Percentiles rank a stretch among this genome's conserved stretches.
These are phyloP conservation scores for Triplophysa yarkandensis DNA, from an alignment of 2,797 vertebrate species.

Conservation along the genomic window DNA sequence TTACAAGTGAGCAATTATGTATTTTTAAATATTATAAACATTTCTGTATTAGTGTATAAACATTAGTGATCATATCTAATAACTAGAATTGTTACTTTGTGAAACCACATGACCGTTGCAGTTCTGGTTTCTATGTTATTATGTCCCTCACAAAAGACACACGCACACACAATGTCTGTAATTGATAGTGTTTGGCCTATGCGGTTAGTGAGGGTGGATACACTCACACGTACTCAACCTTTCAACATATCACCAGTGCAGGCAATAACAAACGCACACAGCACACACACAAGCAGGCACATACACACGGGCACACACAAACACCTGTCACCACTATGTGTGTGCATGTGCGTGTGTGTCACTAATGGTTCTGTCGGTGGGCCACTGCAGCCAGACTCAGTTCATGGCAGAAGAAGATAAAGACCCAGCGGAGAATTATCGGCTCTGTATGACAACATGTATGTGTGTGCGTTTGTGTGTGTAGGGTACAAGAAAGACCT, in stretches of 20 bases:
- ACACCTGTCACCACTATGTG: conserved; percentile 7
- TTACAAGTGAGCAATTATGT: too few relatives aligned
- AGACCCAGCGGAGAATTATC: background rate
- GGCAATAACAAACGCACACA: conserved; percentile 32
- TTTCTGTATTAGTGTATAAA: too few relatives aligned
- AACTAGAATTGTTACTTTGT: background rate
- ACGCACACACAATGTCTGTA: background rate
- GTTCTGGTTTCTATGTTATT: conserved; percentile 5
- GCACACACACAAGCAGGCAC: too few relatives aligned
- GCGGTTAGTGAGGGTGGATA: conserved; percentile 14
- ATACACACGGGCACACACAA: background rate
- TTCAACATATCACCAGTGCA: conserved; percentile 15
- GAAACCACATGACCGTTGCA: conserved; percentile 3
- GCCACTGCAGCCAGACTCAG: conserved; percentile 5
- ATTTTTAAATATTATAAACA: too few relatives aligned
- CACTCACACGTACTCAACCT: conserved; percentile 29
- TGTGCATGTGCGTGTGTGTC: conserved; percentile 31
- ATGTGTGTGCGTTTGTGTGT: background rate
- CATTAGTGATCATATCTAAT: background rate
- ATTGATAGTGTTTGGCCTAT: conserved; percentile 23
- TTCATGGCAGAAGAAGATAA: conserved; percentile 6
- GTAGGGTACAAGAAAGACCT: conserved; percentile 3
- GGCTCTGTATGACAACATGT: background rate
- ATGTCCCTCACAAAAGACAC: conserved; percentile 5
- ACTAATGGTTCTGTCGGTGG: background rate